Percentiles rank a stretch among this genome's conserved stretches.
Conservation (phyloP, 2,797 vertebrate species). For the Naso thynnoides region DNA sequence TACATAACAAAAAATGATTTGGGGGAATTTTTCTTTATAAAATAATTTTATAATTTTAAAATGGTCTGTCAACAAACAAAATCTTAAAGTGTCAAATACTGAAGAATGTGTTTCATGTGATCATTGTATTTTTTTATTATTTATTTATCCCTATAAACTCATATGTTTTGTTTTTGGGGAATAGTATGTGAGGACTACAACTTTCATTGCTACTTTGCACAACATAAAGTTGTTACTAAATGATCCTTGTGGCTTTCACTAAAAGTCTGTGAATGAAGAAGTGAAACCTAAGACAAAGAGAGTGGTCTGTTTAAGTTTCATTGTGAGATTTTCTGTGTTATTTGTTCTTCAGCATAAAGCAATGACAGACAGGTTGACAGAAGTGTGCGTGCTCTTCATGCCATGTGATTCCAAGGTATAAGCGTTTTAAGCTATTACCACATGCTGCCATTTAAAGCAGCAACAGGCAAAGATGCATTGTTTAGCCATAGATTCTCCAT, state of each 20-base stretch:
- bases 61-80: too few relatives aligned
- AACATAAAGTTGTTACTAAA: neutral
- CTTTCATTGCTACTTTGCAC: neutral
- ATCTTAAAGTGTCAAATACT: too few relatives aligned
- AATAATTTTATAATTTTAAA: too few relatives aligned
- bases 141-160: neutral
- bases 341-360: conserved; percentile 9
- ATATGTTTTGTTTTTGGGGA: neutral
- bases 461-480: conserved; percentile 21
- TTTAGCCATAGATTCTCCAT: conserved; percentile 40
- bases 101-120: too few relatives aligned
- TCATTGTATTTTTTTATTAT: neutral
- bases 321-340: neutral
- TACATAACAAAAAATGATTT: too few relatives aligned
- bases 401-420: conserved; percentile 35
- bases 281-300: neutral
- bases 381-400: neutral
- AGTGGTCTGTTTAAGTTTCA: neutral
- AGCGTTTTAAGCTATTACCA: conserved; percentile 63
- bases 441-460: conserved; percentile 47
- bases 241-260: neutral
- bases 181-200: neutral
- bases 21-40: too few relatives aligned
- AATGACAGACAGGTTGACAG: conserved; percentile 28
- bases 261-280: neutral